Evolutionary conservation across 1,140 invertebrate genomes (phyloP).

Genomic region (Cyclargus thomasi): DNA sequence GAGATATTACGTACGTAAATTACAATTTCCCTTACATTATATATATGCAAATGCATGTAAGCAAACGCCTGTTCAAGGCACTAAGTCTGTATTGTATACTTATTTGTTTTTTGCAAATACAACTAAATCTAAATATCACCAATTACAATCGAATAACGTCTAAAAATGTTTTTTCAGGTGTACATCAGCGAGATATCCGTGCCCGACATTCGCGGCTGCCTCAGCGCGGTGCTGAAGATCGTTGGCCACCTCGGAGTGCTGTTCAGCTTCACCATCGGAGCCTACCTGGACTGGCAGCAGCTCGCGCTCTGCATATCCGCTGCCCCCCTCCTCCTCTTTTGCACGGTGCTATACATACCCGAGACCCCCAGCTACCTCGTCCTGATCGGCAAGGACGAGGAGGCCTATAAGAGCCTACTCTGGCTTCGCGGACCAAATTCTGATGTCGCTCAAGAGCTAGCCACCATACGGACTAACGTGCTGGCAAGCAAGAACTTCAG

Average conservation of each 20-base stretch:
- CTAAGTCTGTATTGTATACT: too few relatives aligned
- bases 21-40: too few relatives aligned
- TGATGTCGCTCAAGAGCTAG: conserved; percentile 84
- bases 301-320: conserved; percentile 86
- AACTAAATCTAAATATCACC: too few relatives aligned
- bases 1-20: too few relatives aligned
- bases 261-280: conserved; percentile 88
- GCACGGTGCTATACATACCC: conserved; percentile 78
- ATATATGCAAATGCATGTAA: too few relatives aligned
- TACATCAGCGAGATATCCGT: conserved; percentile 95
- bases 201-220: conserved; percentile 88
- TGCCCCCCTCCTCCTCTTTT: conserved; percentile 78
- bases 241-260: conserved; percentile 90
- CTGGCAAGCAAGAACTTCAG: conserved; percentile 73
- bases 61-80: too few relatives aligned
- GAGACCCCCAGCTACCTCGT: conserved; percentile 84
- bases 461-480: conserved; percentile 81
- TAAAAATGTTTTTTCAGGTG: conserved; percentile 77
- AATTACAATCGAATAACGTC: too few relatives aligned
- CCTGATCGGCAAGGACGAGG: conserved; percentile 78
- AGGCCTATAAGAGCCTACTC: conserved; percentile 83
- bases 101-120: too few relatives aligned
- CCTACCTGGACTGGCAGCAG: conserved; percentile 89
- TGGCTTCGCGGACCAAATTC: conserved; percentile 86
- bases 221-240: conserved; percentile 91